Percentiles rank a stretch among this genome's conserved stretches.
Conservation (phyloP, 2,113 vertebrate species). For the Acanthisitta chloris region DNA sequence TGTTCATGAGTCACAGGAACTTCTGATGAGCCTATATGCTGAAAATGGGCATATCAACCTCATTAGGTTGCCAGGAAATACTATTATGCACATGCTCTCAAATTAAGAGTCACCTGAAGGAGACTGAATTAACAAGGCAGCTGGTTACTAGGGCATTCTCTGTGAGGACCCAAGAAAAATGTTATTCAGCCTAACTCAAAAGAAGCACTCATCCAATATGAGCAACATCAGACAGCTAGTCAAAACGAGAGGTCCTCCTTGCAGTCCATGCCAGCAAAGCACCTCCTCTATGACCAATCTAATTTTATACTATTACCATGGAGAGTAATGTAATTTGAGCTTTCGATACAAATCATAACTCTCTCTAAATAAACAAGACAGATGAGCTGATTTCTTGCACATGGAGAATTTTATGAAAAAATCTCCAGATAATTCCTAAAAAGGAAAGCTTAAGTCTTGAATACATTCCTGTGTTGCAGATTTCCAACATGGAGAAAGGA, state of each 20-base stretch:
- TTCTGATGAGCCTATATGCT: background rate
- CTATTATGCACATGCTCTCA: background rate
- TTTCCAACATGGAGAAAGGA: background rate
- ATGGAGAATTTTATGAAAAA: background rate
- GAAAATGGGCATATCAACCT: background rate
- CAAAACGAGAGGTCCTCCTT: background rate
- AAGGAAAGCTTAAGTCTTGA: background rate
- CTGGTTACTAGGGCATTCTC: background rate
- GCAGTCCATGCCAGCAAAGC: background rate
- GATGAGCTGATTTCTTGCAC: background rate
- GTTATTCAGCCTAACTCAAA: accelerated
- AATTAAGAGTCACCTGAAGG: background rate
- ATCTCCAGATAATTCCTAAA: background rate
- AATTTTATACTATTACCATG: background rate
- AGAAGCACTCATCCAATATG: background rate
- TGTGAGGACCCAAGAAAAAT: background rate
- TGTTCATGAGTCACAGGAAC: accelerated
- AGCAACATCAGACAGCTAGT: background rate
- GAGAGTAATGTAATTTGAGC: accelerated
- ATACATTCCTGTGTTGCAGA: background rate
- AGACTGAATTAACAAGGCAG: background rate
- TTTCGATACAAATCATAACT: background rate
- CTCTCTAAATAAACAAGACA: background rate
- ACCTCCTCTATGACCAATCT: background rate
- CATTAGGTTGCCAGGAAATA: background rate